These are phyloP conservation scores for Phyllopteryx taeniolatus DNA, from an alignment of 2,113 vertebrate genomes.

Conservation along the genomic window DNA sequence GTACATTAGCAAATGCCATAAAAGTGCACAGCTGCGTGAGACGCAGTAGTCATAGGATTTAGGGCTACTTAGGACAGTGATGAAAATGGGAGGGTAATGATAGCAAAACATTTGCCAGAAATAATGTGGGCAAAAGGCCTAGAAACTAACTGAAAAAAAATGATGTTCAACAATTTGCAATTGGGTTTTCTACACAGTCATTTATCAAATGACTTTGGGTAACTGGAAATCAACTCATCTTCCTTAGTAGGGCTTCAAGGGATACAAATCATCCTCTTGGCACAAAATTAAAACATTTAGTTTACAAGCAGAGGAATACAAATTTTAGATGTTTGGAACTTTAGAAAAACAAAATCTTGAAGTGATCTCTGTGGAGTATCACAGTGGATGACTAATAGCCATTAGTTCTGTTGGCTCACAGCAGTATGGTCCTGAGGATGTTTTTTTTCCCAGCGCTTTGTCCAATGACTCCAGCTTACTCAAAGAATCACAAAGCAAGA, in stretches of 20 bases:
- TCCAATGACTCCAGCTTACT: too few relatives aligned
- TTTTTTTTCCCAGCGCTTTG: too few relatives aligned
- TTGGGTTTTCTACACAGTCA: conserved; percentile 30
- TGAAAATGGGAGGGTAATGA: conserved; percentile 60
- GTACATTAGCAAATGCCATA: conserved; percentile 71
- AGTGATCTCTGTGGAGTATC: too few relatives aligned
- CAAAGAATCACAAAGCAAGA: too few relatives aligned
- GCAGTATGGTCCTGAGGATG: too few relatives aligned
- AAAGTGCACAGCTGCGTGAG: conserved; percentile 70
- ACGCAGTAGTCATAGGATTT: conserved; percentile 61
- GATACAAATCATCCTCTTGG: conserved; percentile 1
- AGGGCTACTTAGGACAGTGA: conserved; percentile 60
- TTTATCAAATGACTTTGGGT: conserved; percentile 39
- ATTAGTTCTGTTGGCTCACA: too few relatives aligned
- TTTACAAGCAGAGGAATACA: not conserved
- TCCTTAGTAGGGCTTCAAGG: not conserved
- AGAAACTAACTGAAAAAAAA: conserved; percentile 41
- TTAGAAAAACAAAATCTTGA: too few relatives aligned
- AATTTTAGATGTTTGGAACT: not conserved
- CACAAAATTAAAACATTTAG: not conserved
- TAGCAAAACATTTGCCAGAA: conserved; percentile 45
- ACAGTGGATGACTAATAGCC: too few relatives aligned
- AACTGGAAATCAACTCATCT: conserved; percentile 25
- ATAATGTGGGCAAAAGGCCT: conserved; percentile 35
- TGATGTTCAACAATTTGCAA: conserved; percentile 8